These are phyloP conservation scores for Plagodis dolabraria DNA, from an alignment of 2,888 invertebrate genomes.

Conservation along the genomic window DNA sequence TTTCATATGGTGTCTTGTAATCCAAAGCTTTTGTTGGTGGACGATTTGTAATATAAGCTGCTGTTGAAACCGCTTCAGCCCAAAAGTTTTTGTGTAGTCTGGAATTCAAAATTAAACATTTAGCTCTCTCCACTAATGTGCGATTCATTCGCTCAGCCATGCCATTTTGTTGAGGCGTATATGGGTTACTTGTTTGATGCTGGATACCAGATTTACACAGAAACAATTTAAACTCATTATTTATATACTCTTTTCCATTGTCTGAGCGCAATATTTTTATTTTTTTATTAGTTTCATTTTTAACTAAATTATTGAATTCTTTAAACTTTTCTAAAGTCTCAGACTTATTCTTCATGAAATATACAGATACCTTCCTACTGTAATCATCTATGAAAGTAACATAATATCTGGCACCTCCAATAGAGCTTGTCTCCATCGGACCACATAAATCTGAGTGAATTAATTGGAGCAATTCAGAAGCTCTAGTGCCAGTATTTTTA, in stretches of 20 bases:
- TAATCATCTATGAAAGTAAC: conserved; percentile 38
- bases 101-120: too few species aligned
- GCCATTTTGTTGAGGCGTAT: conserved; percentile 53
- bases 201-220: conserved; percentile 41
- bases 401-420: conserved; percentile 36
- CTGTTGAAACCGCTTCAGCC: too few species aligned
- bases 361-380: conserved; percentile 29
- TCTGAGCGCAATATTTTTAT: conserved; percentile 31
- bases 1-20: conserved; percentile 22
- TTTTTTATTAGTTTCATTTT: conserved; percentile 27
- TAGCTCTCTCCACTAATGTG: too few species aligned
- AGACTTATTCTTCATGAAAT: conserved; percentile 32
- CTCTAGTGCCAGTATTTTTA: conserved; percentile 26
- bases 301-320: conserved; percentile 31
- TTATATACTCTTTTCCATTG: too few species aligned
- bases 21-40: too few species aligned
- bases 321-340: conserved; percentile 23
- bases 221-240: conserved; percentile 22
- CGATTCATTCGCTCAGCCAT: conserved; percentile 49
- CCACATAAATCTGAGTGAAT: conserved; percentile 39
- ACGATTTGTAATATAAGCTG: too few species aligned
- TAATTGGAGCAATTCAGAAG: conserved; percentile 26
- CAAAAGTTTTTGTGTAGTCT: too few species aligned
- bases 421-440: conserved; percentile 35
- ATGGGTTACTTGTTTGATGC: conserved; percentile 42